Percentiles rank a stretch among this genome's conserved stretches.
Evolutionary conservation across 2,113 vertebrate species (phyloP).

Genomic region (Micromys minutus): DNA sequence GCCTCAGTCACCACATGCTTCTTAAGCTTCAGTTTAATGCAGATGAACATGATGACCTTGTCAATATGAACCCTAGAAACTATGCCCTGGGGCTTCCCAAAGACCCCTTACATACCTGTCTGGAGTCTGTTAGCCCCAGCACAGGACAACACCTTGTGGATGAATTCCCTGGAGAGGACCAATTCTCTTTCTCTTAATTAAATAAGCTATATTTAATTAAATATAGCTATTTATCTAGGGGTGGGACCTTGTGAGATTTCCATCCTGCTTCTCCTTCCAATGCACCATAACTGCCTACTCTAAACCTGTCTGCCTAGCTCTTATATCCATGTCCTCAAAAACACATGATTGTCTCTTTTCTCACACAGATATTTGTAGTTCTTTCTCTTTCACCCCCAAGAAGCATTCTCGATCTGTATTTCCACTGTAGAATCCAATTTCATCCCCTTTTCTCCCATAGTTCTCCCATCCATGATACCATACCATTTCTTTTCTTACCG

Average conservation of each 20-base stretch:
- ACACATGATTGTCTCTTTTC: neutral
- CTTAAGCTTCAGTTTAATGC: neutral
- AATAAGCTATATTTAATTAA: neutral
- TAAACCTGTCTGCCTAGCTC: neutral
- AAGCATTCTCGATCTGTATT: neutral
- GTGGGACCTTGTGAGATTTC: neutral
- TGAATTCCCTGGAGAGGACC: neutral
- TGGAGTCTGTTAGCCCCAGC: neutral
- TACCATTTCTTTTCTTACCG: neutral
- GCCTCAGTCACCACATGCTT: neutral
- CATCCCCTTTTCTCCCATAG: neutral
- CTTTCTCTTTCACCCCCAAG: neutral
- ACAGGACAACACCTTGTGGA: too few species aligned
- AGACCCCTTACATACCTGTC: neutral
- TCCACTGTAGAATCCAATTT: neutral
- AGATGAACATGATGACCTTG: neutral
- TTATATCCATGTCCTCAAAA: neutral
- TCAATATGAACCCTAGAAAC: neutral
- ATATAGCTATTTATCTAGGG: neutral
- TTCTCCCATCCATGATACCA: neutral
- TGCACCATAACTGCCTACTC: neutral
- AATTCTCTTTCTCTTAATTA: neutral
- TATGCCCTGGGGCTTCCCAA: neutral
- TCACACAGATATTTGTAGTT: neutral
- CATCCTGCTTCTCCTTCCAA: neutral